Conservation (phyloP, 2,113 vertebrate genomes). For the Mirounga angustirostris region DNA sequence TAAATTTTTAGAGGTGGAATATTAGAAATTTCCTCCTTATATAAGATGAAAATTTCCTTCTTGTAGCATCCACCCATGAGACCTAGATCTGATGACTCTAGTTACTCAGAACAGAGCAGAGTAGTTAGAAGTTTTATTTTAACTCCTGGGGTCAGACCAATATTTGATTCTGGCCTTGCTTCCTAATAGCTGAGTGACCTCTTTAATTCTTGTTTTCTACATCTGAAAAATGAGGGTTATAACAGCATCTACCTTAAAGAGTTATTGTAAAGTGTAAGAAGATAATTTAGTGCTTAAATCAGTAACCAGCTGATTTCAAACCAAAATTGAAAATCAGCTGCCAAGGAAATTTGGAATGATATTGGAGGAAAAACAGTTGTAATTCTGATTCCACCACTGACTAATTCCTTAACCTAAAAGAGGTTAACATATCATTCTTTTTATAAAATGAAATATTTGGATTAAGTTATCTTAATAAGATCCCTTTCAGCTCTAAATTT, state of each 20-base stretch:
- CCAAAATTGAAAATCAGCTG: background rate
- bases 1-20: background rate
- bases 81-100: background rate
- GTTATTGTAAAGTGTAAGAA: conserved; percentile 10
- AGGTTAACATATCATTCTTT: background rate
- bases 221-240: conserved; percentile 34
- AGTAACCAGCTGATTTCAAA: background rate
- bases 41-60: background rate
- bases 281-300: background rate
- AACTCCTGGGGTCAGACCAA: background rate
- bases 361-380: background rate
- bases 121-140: conserved; percentile 45
- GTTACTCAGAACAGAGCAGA: background rate
- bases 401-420: background rate
- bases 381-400: background rate
- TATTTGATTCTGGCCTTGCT: conserved; percentile 36
- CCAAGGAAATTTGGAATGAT: background rate
- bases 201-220: conserved; percentile 46
- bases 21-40: conserved; percentile 8
- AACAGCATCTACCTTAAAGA: background rate
- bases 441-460: conserved; percentile 15
- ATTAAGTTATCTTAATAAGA: background rate
- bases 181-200: background rate
- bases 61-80: background rate
- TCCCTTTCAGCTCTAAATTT: background rate